Evolutionary conservation across 1,140 invertebrate genomes (phyloP), one percentile per base, ranked within the genome.

Genomic region (Chrysomallon squamiferum): DNA sequence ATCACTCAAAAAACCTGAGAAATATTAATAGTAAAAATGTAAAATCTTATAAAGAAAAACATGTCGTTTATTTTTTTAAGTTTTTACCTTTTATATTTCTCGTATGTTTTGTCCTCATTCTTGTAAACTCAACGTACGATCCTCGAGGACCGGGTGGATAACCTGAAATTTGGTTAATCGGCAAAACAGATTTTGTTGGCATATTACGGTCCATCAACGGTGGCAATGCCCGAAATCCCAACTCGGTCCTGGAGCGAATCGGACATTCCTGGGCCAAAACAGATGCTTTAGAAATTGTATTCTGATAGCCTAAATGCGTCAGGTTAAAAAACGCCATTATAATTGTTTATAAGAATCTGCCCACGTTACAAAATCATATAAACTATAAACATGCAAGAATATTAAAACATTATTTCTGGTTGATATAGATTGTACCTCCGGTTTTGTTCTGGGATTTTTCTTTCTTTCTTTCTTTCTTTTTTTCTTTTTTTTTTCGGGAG

Each of bases 281-380:
- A 6, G 81, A 77, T 9, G 69, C 67, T 66, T 84, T 79, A 25
- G 79, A 68, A 27, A 85, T 72, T 18, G 69, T 72, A 62, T 84
- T 78, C 62, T 84, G 84, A 56, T 83, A 84, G 3, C 84, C 84
- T 18, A 84, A 57, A 29, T 84, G 79, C 18, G 80, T 78, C 7
- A 84, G 52, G 32, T 80, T 81, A 66, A 85, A 85, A 57, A 84
- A 85, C 47, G 82, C 66, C 84, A 85, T 85, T n/a, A n/a, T n/a
- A n/a, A n/a, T n/a, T n/a, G n/a, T n/a, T n/a, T 56, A 3, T 68
- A 62, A 25, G 25, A 25, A 30, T 52, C 49, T n/a, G 38, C 25
- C 18, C 57, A 15, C 1, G n/a, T 11, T 22, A 27, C 30, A 18
- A 27, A 2, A 35, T n/a, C 18, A 20, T 41, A 13, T 59, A 27